phyloP scores from a whole-genome alignment of 2,797 vertebrate genomes.

The Halcyon smyrnensis region DNA sequence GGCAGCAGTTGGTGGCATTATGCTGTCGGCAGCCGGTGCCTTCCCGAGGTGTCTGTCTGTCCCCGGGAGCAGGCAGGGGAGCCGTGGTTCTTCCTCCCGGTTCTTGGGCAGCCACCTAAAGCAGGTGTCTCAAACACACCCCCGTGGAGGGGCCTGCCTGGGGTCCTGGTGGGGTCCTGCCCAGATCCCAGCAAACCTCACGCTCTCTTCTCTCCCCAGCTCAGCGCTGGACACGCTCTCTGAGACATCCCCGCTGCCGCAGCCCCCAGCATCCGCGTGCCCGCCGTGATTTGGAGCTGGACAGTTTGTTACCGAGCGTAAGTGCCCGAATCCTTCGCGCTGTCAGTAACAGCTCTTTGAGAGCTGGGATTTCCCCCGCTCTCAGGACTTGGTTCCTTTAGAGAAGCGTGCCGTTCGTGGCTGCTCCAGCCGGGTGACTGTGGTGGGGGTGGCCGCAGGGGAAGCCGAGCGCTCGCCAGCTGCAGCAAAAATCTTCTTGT shows the following conservation, averaged over 20 bases:
- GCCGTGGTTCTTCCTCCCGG: accelerated
- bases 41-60: not conserved
- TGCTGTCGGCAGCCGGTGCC: accelerated
- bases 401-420: not conserved
- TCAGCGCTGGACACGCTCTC: not conserved
- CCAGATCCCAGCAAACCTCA: not conserved
- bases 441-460: not conserved
- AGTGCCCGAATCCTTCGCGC: not conserved
- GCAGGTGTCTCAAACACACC: accelerated
- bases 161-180: not conserved
- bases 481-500: not conserved
- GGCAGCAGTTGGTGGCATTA: not conserved
- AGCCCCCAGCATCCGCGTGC: not conserved
- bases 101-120: not conserved
- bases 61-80: not conserved
- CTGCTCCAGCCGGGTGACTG: not conserved
- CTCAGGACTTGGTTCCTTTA: not conserved
- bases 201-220: conserved; percentile 38
- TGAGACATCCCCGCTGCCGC: not conserved
- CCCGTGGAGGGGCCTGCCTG: not conserved
- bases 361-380: not conserved
- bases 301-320: not conserved
- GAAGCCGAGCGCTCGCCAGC: accelerated
- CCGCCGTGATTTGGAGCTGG: not conserved
- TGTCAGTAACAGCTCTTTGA: not conserved